A percentile compares a stretch with the other conserved stretches of the same genome.
Conservation (phyloP, 2,113 vertebrate species). For the Okapia johnstoni region DNA sequence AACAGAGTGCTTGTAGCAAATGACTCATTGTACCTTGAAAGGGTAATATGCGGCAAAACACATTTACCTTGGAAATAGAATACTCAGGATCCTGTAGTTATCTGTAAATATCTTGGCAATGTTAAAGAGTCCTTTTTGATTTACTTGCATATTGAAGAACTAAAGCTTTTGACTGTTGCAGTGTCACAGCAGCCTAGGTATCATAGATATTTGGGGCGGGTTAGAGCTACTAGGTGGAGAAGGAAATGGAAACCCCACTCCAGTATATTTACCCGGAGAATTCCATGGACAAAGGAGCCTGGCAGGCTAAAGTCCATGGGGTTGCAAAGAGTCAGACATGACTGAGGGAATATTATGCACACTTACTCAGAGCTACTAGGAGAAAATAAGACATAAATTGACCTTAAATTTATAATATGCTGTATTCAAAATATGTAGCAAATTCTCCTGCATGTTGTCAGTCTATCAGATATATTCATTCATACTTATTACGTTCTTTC, state of each 20-base stretch:
- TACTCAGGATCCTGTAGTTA: not conserved
- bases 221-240: not conserved
- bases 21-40: not conserved
- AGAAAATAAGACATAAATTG: not conserved
- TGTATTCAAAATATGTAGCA: not conserved
- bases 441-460: not conserved
- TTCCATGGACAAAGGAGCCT: not conserved
- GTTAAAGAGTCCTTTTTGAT: not conserved
- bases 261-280: not conserved
- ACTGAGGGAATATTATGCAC: not conserved
- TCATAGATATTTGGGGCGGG: not conserved
- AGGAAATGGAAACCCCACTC: not conserved
- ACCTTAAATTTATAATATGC: not conserved
- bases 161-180: not conserved
- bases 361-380: not conserved
- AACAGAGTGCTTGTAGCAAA: not conserved
- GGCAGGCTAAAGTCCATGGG: not conserved
- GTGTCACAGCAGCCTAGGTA: not conserved
- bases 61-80: not conserved
- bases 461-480: not conserved
- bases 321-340: not conserved
- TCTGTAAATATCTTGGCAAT: not conserved
- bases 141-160: not conserved
- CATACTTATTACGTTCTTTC: not conserved
- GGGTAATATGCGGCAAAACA: not conserved